Evolutionary conservation across 2,797 vertebrate genomes (phyloP).

Genomic region (Thamnophis elegans): DNA sequence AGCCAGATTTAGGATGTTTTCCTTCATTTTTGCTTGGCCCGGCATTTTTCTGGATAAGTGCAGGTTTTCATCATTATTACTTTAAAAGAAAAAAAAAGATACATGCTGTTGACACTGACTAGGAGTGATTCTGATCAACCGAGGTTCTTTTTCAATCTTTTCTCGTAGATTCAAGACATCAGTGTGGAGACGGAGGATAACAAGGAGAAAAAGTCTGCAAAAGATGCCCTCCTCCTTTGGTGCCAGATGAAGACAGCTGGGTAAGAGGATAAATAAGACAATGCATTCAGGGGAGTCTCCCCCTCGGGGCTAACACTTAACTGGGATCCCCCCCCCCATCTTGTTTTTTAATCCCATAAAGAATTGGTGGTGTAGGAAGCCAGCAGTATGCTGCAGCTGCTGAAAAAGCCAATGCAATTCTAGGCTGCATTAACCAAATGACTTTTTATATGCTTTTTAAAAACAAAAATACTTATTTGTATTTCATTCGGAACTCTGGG

Average conservation of each 20-base stretch:
- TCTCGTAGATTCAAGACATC: conserved; percentile 90
- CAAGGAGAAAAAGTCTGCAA: conserved; percentile 93
- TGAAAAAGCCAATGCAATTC: too few relatives aligned
- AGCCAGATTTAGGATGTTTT: not conserved
- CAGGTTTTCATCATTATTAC: not conserved
- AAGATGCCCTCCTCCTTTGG: conserved; percentile 92
- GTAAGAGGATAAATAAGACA: conserved; percentile 60
- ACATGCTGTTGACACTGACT: not conserved
- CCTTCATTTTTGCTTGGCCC: not conserved
- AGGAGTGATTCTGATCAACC: too few relatives aligned
- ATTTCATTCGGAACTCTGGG: not conserved
- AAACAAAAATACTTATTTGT: not conserved
- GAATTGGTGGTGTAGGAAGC: not conserved
- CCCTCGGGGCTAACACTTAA: not conserved
- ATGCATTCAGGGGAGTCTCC: not conserved
- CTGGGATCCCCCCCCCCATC: not conserved
- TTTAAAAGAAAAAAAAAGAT: not conserved
- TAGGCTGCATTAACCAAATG: not conserved
- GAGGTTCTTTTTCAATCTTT: not conserved
- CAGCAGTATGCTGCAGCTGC: too few relatives aligned
- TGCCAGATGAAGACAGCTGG: conserved; percentile 97
- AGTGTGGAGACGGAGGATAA: conserved; percentile 94
- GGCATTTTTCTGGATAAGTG: not conserved
- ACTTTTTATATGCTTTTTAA: not conserved
- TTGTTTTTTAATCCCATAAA: not conserved